Base-by-base conservation (phyloP, 2,797 vertebrate genomes). In the Epinephelus awoara region DNA sequence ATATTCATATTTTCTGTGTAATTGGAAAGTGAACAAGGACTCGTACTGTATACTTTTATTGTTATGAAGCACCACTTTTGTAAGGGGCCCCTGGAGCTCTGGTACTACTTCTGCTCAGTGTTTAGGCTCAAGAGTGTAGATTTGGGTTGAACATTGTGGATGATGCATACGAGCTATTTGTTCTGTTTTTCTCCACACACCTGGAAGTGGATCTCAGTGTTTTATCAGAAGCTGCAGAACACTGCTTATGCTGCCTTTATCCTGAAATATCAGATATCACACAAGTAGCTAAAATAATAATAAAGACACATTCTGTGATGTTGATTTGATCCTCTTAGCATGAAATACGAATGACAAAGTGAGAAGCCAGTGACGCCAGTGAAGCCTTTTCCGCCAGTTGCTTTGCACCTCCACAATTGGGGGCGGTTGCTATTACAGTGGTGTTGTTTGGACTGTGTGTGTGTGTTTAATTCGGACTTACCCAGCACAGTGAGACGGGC, bases 401-500 rank as follows among this genome's bases (percentile, higher is more conserved):
- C 29, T 75, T 84, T 79, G 46, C 25, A 69, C 34, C 49, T 67
- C 56, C 18, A 40, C 29, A 23, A 56, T 13, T 61, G 46, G 38
- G 77, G 44, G 40, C 15, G 56, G 23, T 44, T 79, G 66, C 67
- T 52, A 1, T 47, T 13, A 34, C n/a, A 23, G 17, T 46, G 61
- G 46, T 75, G 56, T 23, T 68, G 49, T 83, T 85, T 77, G 67
- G 66, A 47, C 67, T 51, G 27, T 52, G 10, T 56, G 52, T 56
- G 52, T 74, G 68, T 83, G 77, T 79, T 63, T 75, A 57, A 56
- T 67, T 65, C 6, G 6, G 65, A 92, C 97, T 97, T 90, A 99
- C 98, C 98, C 0, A 99, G 95, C 55, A 99, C 98, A 0, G 98
- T 99, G 85, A 99, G 97, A 29, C 97, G 96, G 29, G 98, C 98